These are phyloP conservation scores for Oenanthe oenanthe DNA, from an alignment of 2,113 vertebrate genomes.

Conservation along the genomic window DNA sequence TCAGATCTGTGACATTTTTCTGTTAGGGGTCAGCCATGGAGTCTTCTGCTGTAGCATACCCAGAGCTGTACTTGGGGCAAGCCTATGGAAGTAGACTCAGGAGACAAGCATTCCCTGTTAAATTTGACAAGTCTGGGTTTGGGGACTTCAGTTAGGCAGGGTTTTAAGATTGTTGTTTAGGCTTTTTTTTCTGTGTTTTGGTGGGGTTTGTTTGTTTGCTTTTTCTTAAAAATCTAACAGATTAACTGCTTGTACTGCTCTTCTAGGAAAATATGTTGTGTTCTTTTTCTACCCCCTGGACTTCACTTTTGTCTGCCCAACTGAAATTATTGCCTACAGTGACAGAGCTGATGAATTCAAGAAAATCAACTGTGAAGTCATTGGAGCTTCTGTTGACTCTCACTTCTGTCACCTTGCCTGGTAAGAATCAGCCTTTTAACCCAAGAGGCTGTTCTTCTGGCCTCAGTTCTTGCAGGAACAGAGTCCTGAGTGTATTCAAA, in stretches of 20 bases:
- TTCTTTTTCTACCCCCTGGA: slow-evolving; percentile 98
- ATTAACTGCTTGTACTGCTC: background rate
- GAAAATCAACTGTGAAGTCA: slow-evolving; percentile 93
- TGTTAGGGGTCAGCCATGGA: background rate
- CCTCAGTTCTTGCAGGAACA: background rate
- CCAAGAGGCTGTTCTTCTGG: background rate
- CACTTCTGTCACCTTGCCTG: slow-evolving; percentile 97
- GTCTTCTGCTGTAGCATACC: background rate
- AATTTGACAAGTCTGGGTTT: background rate
- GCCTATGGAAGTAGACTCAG: background rate
- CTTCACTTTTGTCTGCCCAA: slow-evolving; percentile 98
- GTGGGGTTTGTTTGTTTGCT: background rate
- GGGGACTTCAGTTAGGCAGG: background rate
- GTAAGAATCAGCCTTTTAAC: slow-evolving; percentile 71
- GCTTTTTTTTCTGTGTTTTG: background rate
- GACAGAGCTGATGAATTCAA: slow-evolving; percentile 91
- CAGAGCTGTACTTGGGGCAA: background rate
- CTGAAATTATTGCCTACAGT: slow-evolving; percentile 97
- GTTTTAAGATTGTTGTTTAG: background rate
- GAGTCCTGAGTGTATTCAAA: background rate
- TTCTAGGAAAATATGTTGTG: slow-evolving; percentile 91
- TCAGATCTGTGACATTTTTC: background rate
- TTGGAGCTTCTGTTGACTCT: slow-evolving; percentile 95
- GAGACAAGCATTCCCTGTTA: background rate
- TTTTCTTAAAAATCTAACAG: background rate